phyloP scores from a whole-genome alignment of 2,888 invertebrate genomes.

The Torymus auratus region DNA sequence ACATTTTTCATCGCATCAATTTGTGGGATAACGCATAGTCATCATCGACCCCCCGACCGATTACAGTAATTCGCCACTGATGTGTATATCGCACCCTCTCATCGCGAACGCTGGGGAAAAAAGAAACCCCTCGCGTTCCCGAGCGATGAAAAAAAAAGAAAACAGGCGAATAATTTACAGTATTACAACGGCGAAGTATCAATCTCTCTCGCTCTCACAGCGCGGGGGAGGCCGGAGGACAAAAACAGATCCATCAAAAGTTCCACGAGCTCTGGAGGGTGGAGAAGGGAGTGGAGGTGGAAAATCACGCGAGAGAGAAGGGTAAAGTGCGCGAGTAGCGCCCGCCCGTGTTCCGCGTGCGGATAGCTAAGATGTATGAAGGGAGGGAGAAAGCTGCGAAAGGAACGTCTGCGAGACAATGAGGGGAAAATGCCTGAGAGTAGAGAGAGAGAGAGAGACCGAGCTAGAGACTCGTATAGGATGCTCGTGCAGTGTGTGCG shows the following conservation, averaged over 20 bases:
- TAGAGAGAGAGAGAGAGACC: not conserved
- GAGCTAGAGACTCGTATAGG: not conserved
- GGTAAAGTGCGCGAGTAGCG: slow-evolving; percentile 25
- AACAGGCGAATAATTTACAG: slow-evolving; percentile 27
- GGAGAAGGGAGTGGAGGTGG: slow-evolving; percentile 29
- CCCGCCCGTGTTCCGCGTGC: not conserved
- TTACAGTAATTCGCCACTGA: too few relatives aligned
- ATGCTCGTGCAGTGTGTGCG: not conserved
- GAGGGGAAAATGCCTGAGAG: slow-evolving; percentile 22
- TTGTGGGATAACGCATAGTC: too few relatives aligned
- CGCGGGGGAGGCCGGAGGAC: slow-evolving; percentile 33
- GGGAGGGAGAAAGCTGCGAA: slow-evolving; percentile 15
- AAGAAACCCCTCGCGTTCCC: too few relatives aligned
- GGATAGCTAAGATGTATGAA: slow-evolving; percentile 43
- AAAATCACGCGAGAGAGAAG: slow-evolving; percentile 52
- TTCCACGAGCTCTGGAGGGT: slow-evolving; percentile 59
- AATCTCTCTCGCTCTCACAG: slow-evolving; percentile 31
- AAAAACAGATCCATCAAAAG: slow-evolving; percentile 72
- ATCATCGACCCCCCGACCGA: too few relatives aligned
- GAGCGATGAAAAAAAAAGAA: not conserved
- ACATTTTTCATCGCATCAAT: too few relatives aligned
- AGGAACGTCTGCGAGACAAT: slow-evolving; percentile 33
- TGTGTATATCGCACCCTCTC: too few relatives aligned
- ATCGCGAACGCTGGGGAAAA: too few relatives aligned
- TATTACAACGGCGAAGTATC: slow-evolving; percentile 30